Conservation (phyloP, 2,888 invertebrate genomes). For the Malthinus flaveolus region DNA sequence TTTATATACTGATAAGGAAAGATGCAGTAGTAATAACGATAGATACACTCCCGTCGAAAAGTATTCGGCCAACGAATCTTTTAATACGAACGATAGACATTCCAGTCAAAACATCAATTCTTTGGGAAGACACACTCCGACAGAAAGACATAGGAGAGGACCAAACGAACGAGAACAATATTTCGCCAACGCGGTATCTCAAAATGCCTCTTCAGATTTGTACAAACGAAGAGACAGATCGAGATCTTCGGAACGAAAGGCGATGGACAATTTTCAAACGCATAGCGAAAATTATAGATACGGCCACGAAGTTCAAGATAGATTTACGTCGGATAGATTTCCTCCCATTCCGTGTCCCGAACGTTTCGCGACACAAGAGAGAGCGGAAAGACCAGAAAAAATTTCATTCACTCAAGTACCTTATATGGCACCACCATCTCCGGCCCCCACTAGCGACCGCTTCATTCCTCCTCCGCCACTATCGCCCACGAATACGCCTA, state of each 20-base stretch:
- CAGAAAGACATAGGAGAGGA: slow-evolving; percentile 43
- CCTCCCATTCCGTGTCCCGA: slow-evolving; percentile 53
- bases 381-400: slow-evolving; percentile 40
- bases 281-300: slow-evolving; percentile 45
- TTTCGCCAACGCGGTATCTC: slow-evolving; percentile 21
- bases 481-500: slow-evolving; percentile 59
- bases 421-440: slow-evolving; percentile 61
- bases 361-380: slow-evolving; percentile 47
- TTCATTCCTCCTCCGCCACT: slow-evolving; percentile 67
- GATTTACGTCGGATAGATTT: slow-evolving; percentile 41
- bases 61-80: slow-evolving; percentile 21
- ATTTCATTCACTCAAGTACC: slow-evolving; percentile 47
- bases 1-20: slow-evolving; percentile 41
- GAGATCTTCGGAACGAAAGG: slow-evolving; percentile 45
- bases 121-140: slow-evolving; percentile 46
- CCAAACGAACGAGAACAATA: slow-evolving; percentile 51
- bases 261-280: slow-evolving; percentile 46
- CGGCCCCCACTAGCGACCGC: slow-evolving; percentile 60
- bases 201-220: slow-evolving; percentile 51
- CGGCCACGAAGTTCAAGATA: slow-evolving; percentile 31
- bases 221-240: slow-evolving; percentile 47
- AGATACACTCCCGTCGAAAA: slow-evolving; percentile 30
- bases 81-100: slow-evolving; percentile 25
- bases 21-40: slow-evolving; percentile 47
- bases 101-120: slow-evolving; percentile 41